Evolutionary conservation across 2,113 vertebrate genomes (phyloP), one percentile per base, ranked within the genome.

Genomic region (Cyprinodon brontotheroides): DNA sequence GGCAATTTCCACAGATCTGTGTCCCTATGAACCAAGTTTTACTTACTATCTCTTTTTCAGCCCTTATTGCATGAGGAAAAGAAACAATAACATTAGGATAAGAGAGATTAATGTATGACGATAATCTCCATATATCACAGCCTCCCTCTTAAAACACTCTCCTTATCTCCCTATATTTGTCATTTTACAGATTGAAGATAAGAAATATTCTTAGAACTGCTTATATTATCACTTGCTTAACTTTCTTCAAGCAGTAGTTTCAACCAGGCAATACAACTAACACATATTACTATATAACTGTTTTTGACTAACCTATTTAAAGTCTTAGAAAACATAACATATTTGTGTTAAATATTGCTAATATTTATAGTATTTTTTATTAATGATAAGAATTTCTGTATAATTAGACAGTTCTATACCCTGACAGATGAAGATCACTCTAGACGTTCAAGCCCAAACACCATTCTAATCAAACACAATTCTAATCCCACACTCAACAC

Each of bases 401-500:
- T 14, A 11, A n/a, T 1, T 4, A 13, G 5, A 39, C 38, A 3
- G 11, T 45, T 11, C 9, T 10, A 45, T 0, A 45, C 9, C 8
- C 4, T n/a, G 50, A 20, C 50, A 57, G 50, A 20, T 57, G 9
- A 57, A 57, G 50, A 20, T 9, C 20, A 57, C n/a, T 20, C 64
- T 36, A 81, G 65, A 40, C n/a, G 62, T 37, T 68, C 29, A 50
- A 63, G 74, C 50, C 47, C 53, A 40, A 68, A 66, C 70, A 71
- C 73, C 29, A 65, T 66, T 29, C 29, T 29, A 29, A 29, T 29
- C 29, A 29, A 29, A 65, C 72, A 57, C 29, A 69, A 74, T 72
- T 81, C 87, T 89, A 87, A 92, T 92, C 89, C 86, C 83, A 88
- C 74, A 82, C 89, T 77, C 79, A 80, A 87, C 89, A 92, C 90